These are phyloP conservation scores for Brotula barbata DNA, from an alignment of 2,797 vertebrate genomes.

Conservation along the genomic window DNA sequence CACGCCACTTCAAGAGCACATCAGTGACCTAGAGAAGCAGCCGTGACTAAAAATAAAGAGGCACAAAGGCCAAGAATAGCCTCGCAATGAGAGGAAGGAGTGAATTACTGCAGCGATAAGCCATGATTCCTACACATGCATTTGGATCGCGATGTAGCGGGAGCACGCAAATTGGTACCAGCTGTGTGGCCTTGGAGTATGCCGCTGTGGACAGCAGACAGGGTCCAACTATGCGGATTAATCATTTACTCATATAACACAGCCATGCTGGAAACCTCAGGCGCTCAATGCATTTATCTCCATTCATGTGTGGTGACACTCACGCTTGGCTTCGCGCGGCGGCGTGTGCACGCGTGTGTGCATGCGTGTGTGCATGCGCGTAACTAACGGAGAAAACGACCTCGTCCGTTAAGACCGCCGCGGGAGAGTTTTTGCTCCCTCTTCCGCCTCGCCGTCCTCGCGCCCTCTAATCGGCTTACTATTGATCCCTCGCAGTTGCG, in stretches of 20 bases:
- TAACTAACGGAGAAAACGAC: constrained; percentile 34
- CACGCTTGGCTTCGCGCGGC: constrained; percentile 44
- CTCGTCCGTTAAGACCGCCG: constrained; percentile 29
- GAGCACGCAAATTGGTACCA: constrained; percentile 82
- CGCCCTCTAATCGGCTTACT: constrained; percentile 25
- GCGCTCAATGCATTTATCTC: constrained; percentile 79
- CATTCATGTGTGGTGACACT: constrained; percentile 74
- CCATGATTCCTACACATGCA: constrained; percentile 78
- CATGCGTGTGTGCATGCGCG: neutral
- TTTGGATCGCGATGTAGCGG: constrained; percentile 71
- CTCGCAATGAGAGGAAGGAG: constrained; percentile 72
- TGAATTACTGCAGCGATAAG: constrained; percentile 80
- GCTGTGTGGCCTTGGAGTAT: constrained; percentile 80
- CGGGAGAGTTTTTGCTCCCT: constrained; percentile 29
- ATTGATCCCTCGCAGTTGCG: constrained; percentile 32
- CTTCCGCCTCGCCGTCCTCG: constrained; percentile 28
- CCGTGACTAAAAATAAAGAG: constrained; percentile 79
- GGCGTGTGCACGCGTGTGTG: neutral
- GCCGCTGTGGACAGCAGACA: constrained; percentile 74
- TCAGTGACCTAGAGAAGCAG: constrained; percentile 77
- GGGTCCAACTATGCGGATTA: constrained; percentile 80
- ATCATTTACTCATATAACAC: constrained; percentile 82
- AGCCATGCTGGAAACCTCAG: constrained; percentile 79
- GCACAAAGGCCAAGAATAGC: constrained; percentile 79
- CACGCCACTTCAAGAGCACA: constrained; percentile 70